Evolutionary conservation across 1,140 invertebrate species (phyloP).

Genomic region (Thaumetopoea pityocampa): DNA sequence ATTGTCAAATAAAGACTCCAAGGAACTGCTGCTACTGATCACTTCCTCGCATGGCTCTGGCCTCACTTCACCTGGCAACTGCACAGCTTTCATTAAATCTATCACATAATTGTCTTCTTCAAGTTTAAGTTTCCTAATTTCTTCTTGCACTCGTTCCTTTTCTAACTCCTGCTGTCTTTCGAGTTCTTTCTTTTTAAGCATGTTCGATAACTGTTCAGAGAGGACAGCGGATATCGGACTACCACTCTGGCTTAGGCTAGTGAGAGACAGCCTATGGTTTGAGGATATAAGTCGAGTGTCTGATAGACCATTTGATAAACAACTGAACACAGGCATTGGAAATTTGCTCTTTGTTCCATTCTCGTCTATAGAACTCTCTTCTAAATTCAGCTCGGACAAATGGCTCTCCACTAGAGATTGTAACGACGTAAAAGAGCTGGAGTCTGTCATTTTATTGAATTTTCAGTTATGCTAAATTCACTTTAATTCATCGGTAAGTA

Average conservation of each 20-base stretch:
- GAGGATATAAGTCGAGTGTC: conserved; percentile 23
- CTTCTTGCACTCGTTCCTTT: conserved; percentile 30
- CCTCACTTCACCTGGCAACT: conserved; percentile 17
- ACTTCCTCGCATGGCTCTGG: conserved; percentile 13
- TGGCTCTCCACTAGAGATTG: conserved; percentile 54
- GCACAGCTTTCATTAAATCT: conserved; percentile 46
- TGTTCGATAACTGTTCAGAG: conserved; percentile 49
- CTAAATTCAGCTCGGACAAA: conserved; percentile 42
- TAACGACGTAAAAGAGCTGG: conserved; percentile 40
- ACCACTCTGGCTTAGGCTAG: conserved; percentile 29
- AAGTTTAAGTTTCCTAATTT: conserved; percentile 29
- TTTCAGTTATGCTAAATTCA: too few relatives aligned
- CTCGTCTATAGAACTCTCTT: conserved; percentile 21
- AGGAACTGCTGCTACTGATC: conserved; percentile 42
- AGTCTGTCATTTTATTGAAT: conserved; percentile 36
- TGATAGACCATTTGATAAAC: conserved; percentile 15
- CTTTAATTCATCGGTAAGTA: too few relatives aligned
- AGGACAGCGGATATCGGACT: conserved; percentile 46
- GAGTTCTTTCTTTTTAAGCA: conserved; percentile 50
- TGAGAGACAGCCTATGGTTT: conserved; percentile 27
- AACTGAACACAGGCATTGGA: conserved; percentile 2
- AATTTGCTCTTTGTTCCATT: conserved; percentile 3
- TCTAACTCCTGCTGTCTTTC: conserved; percentile 36
- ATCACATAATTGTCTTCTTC: conserved; percentile 31
- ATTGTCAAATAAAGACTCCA: conserved; percentile 39